phyloP scores from a whole-genome alignment of 2,797 vertebrate genomes.

The Syndactyla subalaris region DNA sequence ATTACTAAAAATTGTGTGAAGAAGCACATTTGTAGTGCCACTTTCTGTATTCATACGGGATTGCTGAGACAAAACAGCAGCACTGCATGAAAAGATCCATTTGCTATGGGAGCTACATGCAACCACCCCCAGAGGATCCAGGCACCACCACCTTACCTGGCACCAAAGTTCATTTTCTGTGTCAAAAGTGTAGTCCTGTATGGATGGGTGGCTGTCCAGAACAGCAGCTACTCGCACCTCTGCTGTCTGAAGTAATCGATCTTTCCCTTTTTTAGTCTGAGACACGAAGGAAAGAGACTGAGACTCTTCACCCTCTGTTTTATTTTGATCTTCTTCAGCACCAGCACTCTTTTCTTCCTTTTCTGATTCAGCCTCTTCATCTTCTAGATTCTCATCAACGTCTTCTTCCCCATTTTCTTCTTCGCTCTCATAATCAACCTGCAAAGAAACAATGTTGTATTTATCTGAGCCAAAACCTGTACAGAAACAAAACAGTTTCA shows the following conservation, averaged over 20 bases:
- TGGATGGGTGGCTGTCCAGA: constrained; percentile 70
- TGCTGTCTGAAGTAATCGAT: background rate
- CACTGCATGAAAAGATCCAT: background rate
- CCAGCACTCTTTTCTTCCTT: background rate
- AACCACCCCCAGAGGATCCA: background rate
- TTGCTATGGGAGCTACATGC: background rate
- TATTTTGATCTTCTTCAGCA: background rate
- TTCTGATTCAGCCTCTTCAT: constrained; percentile 53
- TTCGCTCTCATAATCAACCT: constrained; percentile 97
- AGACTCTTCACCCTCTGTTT: constrained; percentile 5
- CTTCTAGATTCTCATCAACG: constrained; percentile 21
- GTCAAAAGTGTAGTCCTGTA: constrained; percentile 88
- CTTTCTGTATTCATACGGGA: background rate
- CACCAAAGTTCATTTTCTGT: constrained; percentile 86
- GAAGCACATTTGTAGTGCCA: background rate
- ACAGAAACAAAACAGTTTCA: background rate
- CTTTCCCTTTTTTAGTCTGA: background rate
- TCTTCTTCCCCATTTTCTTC: constrained; percentile 78
- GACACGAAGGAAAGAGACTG: background rate
- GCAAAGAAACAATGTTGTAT: background rate
- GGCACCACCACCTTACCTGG: constrained; percentile 79
- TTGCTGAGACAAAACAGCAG: background rate
- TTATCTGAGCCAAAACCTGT: background rate
- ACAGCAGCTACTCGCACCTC: constrained; percentile 81
- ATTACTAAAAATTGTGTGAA: background rate